Base-by-base conservation (phyloP, 2,797 vertebrate species). In the Danio tinwini region DNA sequence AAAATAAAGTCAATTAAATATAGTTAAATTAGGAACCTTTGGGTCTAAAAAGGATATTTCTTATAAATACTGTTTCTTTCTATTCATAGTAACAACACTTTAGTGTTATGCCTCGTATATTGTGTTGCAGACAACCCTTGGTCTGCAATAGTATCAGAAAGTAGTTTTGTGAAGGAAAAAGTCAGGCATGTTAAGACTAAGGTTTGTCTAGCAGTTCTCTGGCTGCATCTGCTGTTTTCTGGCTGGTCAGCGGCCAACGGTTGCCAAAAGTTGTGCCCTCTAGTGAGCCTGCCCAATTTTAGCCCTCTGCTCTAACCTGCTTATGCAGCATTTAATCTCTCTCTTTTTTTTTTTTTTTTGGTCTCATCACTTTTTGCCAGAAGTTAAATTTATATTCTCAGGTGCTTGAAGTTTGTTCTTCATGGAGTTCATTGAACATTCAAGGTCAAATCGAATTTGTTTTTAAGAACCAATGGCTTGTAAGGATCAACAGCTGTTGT, bases 211-310 rank as follows among this genome's bases (percentile, higher is more conserved):
- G 42, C 7, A 56, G 52, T 64, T 76, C n/a, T 76, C 13, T 52
- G 12, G 47, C 14, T 39, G 19, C 12, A 7, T 59, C 70, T 74
- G 9, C 16, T 49, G 13, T 62, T 74, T 74, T 74, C 42, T 56
- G 53, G 47, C 74, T 82, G 68, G 81, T 84, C 74, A 74, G 19
- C 80, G 75, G 81, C 71, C 79, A 80, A 65, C 59, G 63, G 61
- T 67, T 74, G 81, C 62, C 74, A 72, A 75, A 84, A 81, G 61
- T 84, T 86, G 58, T 73, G 78, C 74, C 62, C 74, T 72, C 61
- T 9, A 58, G 61, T 82, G 65, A 74, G 61, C 64, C 44, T 75
- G 61, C 59, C 81, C 82, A 81, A 59, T 67, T 86, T 81, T 84
- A 80, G 76, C 69, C 52, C 39, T 65, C 44, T 55, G 14, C 75